Evolutionary conservation across 1,140 invertebrate genomes (phyloP), one percentile per base, ranked within the genome.

Genomic region (Drosophila lini): DNA sequence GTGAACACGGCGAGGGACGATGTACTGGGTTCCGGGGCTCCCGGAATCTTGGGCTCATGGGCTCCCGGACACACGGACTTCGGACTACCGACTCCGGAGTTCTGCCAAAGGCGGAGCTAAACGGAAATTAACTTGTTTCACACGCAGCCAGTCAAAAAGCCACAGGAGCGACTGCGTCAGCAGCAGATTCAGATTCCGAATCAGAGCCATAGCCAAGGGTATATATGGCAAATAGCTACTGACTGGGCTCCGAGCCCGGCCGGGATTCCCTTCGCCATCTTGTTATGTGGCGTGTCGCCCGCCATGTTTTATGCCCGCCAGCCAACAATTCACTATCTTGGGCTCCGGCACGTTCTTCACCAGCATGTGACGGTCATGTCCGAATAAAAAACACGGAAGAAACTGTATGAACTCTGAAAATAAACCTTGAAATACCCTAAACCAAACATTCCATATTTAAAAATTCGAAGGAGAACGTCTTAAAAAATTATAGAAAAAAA

Each of bases 91-190:
- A 31, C 40, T 56, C 22, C 44, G 50, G 28, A 45, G 42, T 28
- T n/a, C 36, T 34, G 57, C 68, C 55, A 28, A 32, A 48, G 65
- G 61, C 68, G 77, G 70, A 50, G 36, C 60, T 62, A 73, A 81
- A 50, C 69, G 78, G 82, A 86, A 86, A 86, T 81, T 74, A 81
- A 86, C 70, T 81, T 86, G 80, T 86, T 86, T 86, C 82, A 71
- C 78, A 86, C 82, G 78, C 81, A 79, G 75, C 25, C 62, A 45
- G 64, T 50, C 45, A 44, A 71, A 58, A 67, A 55, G 70, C 59
- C 71, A 75, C 52, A 48, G 45, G 38, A 75, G 53, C 36, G 13
- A 42, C 71, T 53, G 40, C 63, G 61, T 52, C 71, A 59, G 70
- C 68, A 34, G 45, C 65, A 69, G 62, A 38, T 53, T 38, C 42